Base-by-base conservation (phyloP, 2,888 invertebrate species). In the Autographa gamma region DNA sequence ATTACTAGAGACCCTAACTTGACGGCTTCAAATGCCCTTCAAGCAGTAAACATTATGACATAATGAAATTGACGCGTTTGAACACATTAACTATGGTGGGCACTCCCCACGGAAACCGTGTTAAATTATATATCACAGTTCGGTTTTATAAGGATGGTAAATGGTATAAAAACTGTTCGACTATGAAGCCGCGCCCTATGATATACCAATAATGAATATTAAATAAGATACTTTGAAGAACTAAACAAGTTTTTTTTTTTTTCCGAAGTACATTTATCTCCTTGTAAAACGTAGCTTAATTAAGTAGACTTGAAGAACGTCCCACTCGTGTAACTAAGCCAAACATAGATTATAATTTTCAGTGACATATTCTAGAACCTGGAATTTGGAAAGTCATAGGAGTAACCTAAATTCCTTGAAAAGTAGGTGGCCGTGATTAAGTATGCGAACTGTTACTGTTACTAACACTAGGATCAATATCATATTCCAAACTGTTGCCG, bases 1-100 rank as follows among this genome's bases (percentile, higher is more conserved):
- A 76, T 72, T 69, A 80, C 32, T 60, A 56, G 32, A 32, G 69
- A 68, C 73, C 66, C 65, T 73, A 60, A 77, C 31, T 76, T 79
- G 66, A 76, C 52, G 60, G 54, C 56, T 67, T 43, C 6, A 25
- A 80, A 63, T 66, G 60, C 52, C 66, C 76, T 79, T 63, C 71
- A 63, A 66, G 62, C 32, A 18, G 63, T 79, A 66, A 76, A 79
- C 59, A 60, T 71, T 70, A 70, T 66, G 70, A 70, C 32, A 63
- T 41, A 18, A 67, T 65, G 60, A 79, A 67, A 71, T 71, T n/a
- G 43, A 60, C 69, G 65, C 34, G 54, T 56, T 54, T 19, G 25
- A 56, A 56, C 54, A 56, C 54, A 56, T 56, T 25, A 56, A 56
- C 54, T 19, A 56, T 25, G 54, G 13, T 56, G 54, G 54, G 13